Evolutionary conservation across 2,113 vertebrate species (phyloP).

Genomic region (Ailuropoda melanoleuca): DNA sequence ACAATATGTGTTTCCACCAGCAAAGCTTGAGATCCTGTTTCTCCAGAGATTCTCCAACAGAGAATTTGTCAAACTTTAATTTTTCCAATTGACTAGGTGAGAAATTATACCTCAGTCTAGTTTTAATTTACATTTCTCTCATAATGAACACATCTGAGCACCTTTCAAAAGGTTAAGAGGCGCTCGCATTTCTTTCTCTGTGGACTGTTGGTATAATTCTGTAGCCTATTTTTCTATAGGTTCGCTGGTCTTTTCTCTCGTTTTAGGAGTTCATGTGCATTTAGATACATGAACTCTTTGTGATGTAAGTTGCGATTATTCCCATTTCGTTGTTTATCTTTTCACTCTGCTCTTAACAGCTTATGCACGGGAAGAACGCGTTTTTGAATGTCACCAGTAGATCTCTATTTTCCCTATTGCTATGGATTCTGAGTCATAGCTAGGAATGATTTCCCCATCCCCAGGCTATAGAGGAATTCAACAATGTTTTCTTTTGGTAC

Average conservation of each 20-base stretch:
- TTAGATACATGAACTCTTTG: not conserved
- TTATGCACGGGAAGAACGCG: not conserved
- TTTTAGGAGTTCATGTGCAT: constrained; percentile 4
- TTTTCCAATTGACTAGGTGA: not conserved
- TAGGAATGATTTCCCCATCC: not conserved
- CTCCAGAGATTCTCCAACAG: not conserved
- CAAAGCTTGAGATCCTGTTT: not conserved
- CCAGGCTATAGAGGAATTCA: not conserved
- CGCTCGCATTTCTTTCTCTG: not conserved
- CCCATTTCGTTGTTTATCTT: not conserved
- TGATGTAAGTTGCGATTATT: not conserved
- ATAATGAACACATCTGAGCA: not conserved
- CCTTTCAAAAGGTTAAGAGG: not conserved
- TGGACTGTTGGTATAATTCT: not conserved
- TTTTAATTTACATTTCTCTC: constrained; percentile 30
- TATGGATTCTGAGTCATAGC: not conserved
- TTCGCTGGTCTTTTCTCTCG: not conserved
- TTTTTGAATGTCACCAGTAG: not conserved
- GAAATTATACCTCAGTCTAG: not conserved
- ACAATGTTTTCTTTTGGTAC: not conserved
- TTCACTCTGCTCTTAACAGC: not conserved
- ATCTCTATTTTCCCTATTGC: not conserved
- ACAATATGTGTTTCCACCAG: not conserved
- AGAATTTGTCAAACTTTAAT: not conserved
- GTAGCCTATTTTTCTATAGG: not conserved